These are phyloP conservation scores for Ornithoptera alexandrae DNA, from an alignment of 2,888 invertebrate genomes.

Conservation along the genomic window DNA sequence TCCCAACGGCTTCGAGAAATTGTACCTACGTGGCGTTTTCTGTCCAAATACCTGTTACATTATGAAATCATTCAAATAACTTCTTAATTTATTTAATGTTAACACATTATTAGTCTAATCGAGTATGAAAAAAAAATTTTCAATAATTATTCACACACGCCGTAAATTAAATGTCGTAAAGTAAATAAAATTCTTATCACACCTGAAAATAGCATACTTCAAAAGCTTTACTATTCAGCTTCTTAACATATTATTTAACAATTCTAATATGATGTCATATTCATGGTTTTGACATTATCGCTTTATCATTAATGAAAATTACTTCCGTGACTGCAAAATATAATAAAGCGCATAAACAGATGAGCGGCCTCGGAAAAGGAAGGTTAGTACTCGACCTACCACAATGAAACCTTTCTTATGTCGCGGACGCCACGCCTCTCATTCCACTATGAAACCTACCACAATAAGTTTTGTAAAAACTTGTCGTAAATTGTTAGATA, in stretches of 20 bases:
- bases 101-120: background rate
- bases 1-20: slow-evolving; percentile 29
- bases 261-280: background rate
- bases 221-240: no score
- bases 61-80: slow-evolving; percentile 7
- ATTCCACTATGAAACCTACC: slow-evolving; percentile 1
- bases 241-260: no score
- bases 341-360: slow-evolving; percentile 1
- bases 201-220: no score
- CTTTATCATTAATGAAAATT: background rate
- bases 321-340: background rate
- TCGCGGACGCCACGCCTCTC: slow-evolving; percentile 8
- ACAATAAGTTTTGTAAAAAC: background rate
- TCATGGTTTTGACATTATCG: background rate
- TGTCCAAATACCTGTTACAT: slow-evolving; percentile 12
- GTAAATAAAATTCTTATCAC: no score
- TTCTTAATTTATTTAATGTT: background rate
- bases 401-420: slow-evolving; percentile 16
- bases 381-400: slow-evolving; percentile 28
- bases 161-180: no score
- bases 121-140: background rate
- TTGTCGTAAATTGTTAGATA: background rate
- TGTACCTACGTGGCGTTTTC: slow-evolving; percentile 23
- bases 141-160: no score
- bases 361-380: slow-evolving; percentile 20